Conservation (phyloP, 1,140 invertebrate species). For the Meloidogyne floridensis region DNA sequence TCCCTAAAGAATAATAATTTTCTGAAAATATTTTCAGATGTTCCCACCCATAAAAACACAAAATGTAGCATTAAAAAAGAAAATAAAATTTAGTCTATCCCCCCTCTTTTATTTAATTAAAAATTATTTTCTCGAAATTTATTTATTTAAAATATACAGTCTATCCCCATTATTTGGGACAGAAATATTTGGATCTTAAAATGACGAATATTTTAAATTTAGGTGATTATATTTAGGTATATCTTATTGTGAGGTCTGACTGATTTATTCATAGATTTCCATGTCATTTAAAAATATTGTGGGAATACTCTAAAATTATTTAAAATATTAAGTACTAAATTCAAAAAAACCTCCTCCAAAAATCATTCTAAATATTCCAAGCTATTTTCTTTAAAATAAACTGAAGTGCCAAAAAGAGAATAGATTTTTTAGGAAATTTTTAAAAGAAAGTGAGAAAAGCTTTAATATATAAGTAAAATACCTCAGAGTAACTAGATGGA, state of each 20-base stretch:
- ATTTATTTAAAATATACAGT: too few relatives aligned
- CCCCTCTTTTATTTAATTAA: not conserved
- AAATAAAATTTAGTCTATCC: not conserved
- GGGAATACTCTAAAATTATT: not conserved
- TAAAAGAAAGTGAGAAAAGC: not conserved
- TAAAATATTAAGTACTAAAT: not conserved
- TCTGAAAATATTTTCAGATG: not conserved
- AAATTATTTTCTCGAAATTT: too few relatives aligned
- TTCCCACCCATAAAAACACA: not conserved
- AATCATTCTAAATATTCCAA: too few relatives aligned
- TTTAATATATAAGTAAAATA: too few relatives aligned
- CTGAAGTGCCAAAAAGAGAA: not conserved
- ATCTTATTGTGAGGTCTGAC: too few relatives aligned
- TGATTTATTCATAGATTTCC: not conserved
- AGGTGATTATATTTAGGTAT: too few relatives aligned
- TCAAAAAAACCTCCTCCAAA: not conserved
- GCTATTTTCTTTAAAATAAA: not conserved
- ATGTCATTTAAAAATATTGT: not conserved
- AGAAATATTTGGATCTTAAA: too few relatives aligned
- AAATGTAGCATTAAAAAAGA: not conserved
- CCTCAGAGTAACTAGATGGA: not conserved
- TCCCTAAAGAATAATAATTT: slow-evolving; percentile 5
- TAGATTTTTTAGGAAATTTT: not conserved
- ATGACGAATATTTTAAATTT: too few relatives aligned
- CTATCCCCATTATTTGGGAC: too few relatives aligned